Conservation (phyloP, 2,797 vertebrate genomes). For the Tiaroga cobitis region DNA sequence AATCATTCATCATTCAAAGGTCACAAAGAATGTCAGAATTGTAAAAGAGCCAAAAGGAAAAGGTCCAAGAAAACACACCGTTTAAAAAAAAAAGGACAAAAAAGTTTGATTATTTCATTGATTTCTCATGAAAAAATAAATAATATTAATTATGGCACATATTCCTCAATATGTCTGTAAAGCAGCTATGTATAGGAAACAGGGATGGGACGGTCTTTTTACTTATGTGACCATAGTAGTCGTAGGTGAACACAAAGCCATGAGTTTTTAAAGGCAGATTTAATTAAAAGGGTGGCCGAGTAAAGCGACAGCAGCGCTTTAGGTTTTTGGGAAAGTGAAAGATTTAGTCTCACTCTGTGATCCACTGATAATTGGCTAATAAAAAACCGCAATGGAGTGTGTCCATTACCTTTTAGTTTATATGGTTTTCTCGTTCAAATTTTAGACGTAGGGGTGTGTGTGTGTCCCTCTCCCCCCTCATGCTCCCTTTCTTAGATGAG, state of each 20-base stretch:
- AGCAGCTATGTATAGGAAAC: neutral
- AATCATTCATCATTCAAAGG: conserved; percentile 17
- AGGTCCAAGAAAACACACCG: neutral
- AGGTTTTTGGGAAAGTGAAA: conserved; percentile 54
- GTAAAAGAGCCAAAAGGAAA: neutral
- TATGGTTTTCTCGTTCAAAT: conserved; percentile 42
- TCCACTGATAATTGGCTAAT: conserved; percentile 12
- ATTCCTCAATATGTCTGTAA: neutral
- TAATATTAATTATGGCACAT: neutral
- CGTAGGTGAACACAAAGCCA: conserved; percentile 60
- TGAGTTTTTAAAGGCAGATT: conserved; percentile 50
- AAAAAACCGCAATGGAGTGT: conserved; percentile 27
- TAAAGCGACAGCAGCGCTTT: conserved; percentile 35
- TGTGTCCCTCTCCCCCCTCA: no score
- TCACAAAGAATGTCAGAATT: conserved; percentile 19
- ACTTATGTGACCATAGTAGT: conserved; percentile 39
- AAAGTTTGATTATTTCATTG: neutral
- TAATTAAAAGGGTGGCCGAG: conserved; percentile 60
- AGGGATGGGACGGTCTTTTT: conserved; percentile 20
- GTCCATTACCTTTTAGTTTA: conserved; percentile 31
- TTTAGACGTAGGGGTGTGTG: neutral
- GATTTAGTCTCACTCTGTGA: conserved; percentile 60
- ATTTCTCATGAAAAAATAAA: neutral
- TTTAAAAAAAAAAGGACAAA: neutral
- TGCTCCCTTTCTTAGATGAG: conserved; percentile 17